phyloP scores from a whole-genome alignment of 2,888 invertebrate genomes.

The Papilio elwesi region DNA sequence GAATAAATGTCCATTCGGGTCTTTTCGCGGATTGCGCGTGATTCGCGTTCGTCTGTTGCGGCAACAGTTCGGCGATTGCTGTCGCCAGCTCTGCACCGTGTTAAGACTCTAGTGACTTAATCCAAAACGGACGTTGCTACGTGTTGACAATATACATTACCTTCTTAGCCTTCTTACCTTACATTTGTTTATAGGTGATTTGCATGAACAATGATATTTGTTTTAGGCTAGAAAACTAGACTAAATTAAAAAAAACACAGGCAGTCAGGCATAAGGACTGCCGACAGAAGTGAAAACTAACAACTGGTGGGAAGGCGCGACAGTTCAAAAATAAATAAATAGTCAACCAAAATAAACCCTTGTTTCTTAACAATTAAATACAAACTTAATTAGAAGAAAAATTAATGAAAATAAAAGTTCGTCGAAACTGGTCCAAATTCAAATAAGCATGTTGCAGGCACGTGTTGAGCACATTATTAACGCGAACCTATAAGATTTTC shows the following conservation, averaged over 20 bases:
- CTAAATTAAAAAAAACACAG: background rate
- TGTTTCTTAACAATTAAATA: no score
- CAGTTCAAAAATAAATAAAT: no score
- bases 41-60: conserved; percentile 66
- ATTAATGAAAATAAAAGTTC: no score
- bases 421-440: no score
- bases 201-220: background rate
- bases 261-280: no score
- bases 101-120: conserved; percentile 63
- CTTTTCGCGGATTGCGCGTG: conserved; percentile 47
- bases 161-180: conserved; percentile 28
- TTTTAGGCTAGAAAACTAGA: background rate
- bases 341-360: no score
- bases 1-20: conserved; percentile 12
- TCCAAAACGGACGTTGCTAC: conserved; percentile 49
- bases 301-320: no score
- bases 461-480: no score
- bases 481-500: no score
- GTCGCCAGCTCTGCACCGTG: conserved; percentile 63
- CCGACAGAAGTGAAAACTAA: no score
- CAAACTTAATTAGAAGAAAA: no score
- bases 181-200: conserved; percentile 4
- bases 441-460: no score
- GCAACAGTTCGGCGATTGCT: conserved; percentile 72
- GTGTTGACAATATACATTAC: conserved; percentile 43